Base-by-base conservation (phyloP, 2,888 invertebrate species). In the Netelia inedita region DNA sequence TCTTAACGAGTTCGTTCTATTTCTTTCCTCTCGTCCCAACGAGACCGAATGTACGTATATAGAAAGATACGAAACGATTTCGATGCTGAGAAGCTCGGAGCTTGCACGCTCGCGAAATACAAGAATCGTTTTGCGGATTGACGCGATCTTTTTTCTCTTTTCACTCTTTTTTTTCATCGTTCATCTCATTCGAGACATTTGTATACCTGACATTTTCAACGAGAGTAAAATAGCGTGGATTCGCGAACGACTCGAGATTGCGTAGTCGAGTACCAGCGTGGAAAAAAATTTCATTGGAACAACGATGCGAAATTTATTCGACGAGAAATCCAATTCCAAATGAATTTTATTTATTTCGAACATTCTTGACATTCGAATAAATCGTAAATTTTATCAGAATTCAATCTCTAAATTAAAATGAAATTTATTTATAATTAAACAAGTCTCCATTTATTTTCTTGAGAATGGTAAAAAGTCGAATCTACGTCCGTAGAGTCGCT, bases 1-100 rank as follows among this genome's bases (percentile, higher is more conserved):
- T 79, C 79, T 85, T 75, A 82, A 81, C 82, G 72, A 79, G 81
- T 74, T 82, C 79, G 74, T 79, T 74, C 71, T 69, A 65, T 61
- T 84, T 75, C 55, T 35, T 55, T 50, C 46, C 53, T 43, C 71
- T 61, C 61, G 23, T 74, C 28, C 61, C 35, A 10, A 16, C 28
- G 10, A 61, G 14, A 28, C n/a, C 21, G 19, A 46, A 59, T 73
- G 14, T 63, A 63, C 16, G 46, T 63, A 28, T 63, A 61, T 23
- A 28, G 2, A 46, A 16, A 19, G 8, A 21, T 43, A 21, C 80
- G 53, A 43, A 68, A 69, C 61, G 23, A 76, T 74, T 79, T 79
- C 55, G 69, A 79, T 65, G 61, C 23, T 50, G 73, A 46, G 66
- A 83, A 74, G 35, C 74, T 46, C 61, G 19, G 11, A 46, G 28